Conservation (phyloP, 2,113 vertebrate species). For the Tinamus guttatus region DNA sequence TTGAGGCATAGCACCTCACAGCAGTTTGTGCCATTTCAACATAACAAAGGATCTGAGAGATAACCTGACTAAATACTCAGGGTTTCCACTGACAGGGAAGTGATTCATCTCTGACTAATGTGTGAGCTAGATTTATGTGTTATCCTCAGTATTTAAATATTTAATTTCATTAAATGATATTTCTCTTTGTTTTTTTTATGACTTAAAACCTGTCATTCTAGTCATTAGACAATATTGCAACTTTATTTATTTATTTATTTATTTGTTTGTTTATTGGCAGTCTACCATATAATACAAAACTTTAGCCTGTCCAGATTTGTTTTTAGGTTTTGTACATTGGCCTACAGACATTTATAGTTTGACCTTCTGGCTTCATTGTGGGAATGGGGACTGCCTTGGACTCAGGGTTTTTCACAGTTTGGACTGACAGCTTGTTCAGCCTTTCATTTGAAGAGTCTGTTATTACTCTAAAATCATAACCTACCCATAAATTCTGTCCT, state of each 20-base stretch:
- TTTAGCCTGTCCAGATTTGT: neutral
- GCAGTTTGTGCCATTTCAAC: neutral
- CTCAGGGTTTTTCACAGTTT: fast-evolving
- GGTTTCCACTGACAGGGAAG: neutral
- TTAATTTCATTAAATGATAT: neutral
- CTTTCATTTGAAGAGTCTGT: neutral
- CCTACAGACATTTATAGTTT: neutral
- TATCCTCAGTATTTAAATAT: neutral
- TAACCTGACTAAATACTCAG: neutral
- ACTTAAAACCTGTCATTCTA: neutral
- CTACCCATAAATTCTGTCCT: neutral
- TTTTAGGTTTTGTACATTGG: neutral
- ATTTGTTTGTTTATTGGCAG: too few species aligned
- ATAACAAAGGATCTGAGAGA: neutral
- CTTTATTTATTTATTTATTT: neutral
- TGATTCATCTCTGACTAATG: neutral
- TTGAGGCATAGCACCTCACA: neutral
- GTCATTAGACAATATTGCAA: neutral
- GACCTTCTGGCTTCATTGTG: neutral
- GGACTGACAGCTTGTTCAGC: neutral
- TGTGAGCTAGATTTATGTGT: neutral
- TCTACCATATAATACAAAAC: neutral
- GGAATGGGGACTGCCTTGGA: neutral
- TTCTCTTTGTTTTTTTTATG: neutral
- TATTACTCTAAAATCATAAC: neutral